Evolutionary conservation across 2,797 vertebrate species (phyloP), one percentile per base, ranked within the genome.

Genomic region (Microctenopoma stevenorrisi): DNA sequence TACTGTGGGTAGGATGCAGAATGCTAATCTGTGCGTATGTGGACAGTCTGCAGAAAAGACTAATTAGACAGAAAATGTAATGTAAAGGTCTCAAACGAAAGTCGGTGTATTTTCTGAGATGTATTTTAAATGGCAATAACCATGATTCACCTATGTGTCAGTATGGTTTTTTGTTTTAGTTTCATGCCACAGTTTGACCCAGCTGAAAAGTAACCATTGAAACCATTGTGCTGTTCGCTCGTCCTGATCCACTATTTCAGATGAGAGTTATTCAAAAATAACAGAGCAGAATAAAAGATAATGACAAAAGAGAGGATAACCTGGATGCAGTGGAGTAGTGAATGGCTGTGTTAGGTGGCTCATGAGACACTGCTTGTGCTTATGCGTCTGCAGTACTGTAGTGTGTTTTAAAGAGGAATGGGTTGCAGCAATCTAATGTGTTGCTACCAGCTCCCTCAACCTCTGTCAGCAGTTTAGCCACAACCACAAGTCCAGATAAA

Each of bases 401-500:
- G 37, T 40, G 40, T 28, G 46, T 55, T 40, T 46, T 54, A 61
- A 54, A 59, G 64, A 60, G 16, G 30, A 72, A 59, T 53, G 51
- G 50, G 55, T 58, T 49, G 43, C 68, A 73, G 55, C 61, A 40
- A 64, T 74, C 54, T 54, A 56, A 26, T 57, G 60, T 55, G 68
- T 51, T 70, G 72, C 56, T 72, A 55, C 43, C 53, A n/a, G n/a
- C 73, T 64, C 61, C 63, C 44, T 64, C 54, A 38, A 50, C 59
- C 64, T 79, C 56, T 38, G 79, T 88, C 89, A 86, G 80, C 85
- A 74, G 76, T 81, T 90, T 70, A 72, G 71, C 68, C 46, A 48
- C 56, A 67, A 60, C 51, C 62, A 44, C 74, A 74, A 82, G 68
- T 80, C 65, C 71, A 82, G 86, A 91, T 89, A 86, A 88, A 91